These are phyloP conservation scores for Drosophila novamexicana DNA, from an alignment of 1,140 invertebrate genomes.

Conservation along the genomic window DNA sequence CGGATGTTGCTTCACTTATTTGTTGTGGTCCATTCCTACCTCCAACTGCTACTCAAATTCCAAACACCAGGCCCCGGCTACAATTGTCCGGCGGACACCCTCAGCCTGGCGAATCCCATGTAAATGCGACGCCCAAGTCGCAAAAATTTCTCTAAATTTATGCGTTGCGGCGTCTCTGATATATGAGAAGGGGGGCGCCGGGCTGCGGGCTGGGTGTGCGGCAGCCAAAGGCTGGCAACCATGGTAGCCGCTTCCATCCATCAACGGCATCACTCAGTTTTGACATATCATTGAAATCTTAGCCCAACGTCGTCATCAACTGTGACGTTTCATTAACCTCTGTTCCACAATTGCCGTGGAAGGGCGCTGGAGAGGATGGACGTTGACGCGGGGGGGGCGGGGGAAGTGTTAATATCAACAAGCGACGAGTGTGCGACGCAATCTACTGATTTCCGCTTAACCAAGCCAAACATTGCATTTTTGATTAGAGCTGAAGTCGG, in stretches of 20 bases:
- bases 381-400: not conserved
- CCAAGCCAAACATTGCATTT: conserved; percentile 83
- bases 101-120: conserved; percentile 60
- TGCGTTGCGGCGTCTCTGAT: conserved; percentile 74
- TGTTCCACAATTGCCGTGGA: conserved; percentile 4
- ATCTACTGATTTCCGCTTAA: conserved; percentile 83
- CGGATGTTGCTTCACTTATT: conserved; percentile 63
- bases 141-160: conserved; percentile 70
- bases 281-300: conserved; percentile 83
- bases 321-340: conserved; percentile 82
- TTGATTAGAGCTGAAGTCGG: conserved; percentile 68
- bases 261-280: conserved; percentile 80
- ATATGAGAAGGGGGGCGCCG: conserved; percentile 35
- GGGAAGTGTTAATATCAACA: conserved; percentile 75
- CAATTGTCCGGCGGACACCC: not conserved
- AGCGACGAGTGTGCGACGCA: conserved; percentile 74
- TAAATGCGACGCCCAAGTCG: conserved; percentile 70
- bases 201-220: not conserved
- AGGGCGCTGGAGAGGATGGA: not conserved
- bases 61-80: not conserved
- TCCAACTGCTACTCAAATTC: conserved; percentile 1
- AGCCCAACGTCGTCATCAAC: conserved; percentile 71
- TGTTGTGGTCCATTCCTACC: conserved; percentile 38
- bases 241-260: conserved; percentile 64
- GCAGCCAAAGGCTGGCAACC: conserved; percentile 46